Evolutionary conservation across 2,797 vertebrate genomes (phyloP).

Genomic region (Gadopsis marmoratus): DNA sequence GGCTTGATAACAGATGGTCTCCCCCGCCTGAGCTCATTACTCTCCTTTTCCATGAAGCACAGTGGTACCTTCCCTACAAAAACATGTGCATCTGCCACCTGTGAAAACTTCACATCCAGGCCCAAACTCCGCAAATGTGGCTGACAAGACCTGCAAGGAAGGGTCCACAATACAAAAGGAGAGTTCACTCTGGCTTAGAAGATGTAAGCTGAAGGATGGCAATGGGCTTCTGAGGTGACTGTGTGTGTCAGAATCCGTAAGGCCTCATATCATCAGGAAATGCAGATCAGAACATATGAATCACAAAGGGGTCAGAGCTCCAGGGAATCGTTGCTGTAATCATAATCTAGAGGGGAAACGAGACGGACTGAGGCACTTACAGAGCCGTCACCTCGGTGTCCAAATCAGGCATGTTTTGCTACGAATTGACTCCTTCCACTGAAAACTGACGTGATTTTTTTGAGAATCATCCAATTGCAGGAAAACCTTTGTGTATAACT

Average conservation of each 20-base stretch:
- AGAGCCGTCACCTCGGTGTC: not conserved
- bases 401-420: not conserved
- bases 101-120: constrained; percentile 89
- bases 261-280: not conserved
- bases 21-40: constrained; percentile 90
- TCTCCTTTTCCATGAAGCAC: constrained; percentile 95
- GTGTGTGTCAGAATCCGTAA: not conserved
- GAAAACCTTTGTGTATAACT: not conserved
- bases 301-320: not conserved
- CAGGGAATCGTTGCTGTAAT: not conserved
- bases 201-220: not conserved
- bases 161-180: not conserved
- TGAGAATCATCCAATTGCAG: not conserved
- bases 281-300: not conserved
- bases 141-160: constrained; percentile 87
- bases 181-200: not conserved
- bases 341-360: not conserved
- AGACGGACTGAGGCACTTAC: not conserved
- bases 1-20: constrained; percentile 88
- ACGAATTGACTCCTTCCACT: not conserved
- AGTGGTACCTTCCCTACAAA: constrained; percentile 91
- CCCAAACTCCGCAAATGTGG: constrained; percentile 87
- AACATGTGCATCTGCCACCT: constrained; percentile 76
- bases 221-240: not conserved
- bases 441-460: not conserved